These are phyloP conservation scores for Carcina quercana DNA, from an alignment of 2,888 invertebrate species.

Conservation along the genomic window DNA sequence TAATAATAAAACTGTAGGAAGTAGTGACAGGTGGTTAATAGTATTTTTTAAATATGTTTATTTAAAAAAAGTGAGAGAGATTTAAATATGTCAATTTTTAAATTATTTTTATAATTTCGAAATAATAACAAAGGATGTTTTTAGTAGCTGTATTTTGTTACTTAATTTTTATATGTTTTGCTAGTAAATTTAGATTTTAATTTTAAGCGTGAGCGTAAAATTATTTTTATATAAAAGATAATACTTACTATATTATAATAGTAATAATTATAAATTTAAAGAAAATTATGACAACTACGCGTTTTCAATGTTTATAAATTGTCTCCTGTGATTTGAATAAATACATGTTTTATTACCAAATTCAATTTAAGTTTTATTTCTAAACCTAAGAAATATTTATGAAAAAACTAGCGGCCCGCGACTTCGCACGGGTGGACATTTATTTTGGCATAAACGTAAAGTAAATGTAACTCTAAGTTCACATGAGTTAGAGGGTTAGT, in stretches of 20 bases:
- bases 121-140: too few relatives aligned
- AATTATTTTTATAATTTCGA: too few relatives aligned
- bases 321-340: conserved; percentile 48
- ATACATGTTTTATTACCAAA: conserved; percentile 43
- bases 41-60: too few relatives aligned
- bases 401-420: background rate
- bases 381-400: background rate
- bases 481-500: too few relatives aligned
- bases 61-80: too few relatives aligned
- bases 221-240: background rate
- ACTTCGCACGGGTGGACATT: background rate
- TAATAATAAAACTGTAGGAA: too few relatives aligned
- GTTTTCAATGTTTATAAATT: conserved; percentile 19
- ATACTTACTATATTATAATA: background rate
- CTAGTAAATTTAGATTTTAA: background rate
- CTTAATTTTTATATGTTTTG: too few relatives aligned
- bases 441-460: too few relatives aligned
- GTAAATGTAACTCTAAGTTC: too few relatives aligned
- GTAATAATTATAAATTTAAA: background rate
- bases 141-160: conserved; percentile 2
- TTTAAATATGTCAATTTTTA: too few relatives aligned
- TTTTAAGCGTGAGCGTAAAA: conserved; percentile 4
- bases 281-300: conserved; percentile 12
- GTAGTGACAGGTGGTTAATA: too few relatives aligned
- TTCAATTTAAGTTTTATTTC: background rate